Base-by-base conservation (phyloP, 2,797 vertebrate genomes). In the Eospalax fontanierii region DNA sequence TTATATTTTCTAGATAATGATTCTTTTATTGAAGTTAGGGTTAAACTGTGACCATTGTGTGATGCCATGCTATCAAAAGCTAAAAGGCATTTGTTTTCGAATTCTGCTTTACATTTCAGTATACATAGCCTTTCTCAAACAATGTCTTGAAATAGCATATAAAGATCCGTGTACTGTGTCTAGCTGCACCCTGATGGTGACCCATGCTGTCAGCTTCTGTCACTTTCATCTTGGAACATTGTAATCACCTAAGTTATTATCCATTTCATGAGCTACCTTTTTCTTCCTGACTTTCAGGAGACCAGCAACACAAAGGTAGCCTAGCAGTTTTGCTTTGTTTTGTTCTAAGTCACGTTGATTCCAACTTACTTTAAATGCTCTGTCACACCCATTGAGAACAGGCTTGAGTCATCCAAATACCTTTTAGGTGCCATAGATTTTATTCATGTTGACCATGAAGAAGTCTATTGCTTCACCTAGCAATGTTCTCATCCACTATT, bases 401-500 rank as follows among this genome's bases (percentile, higher is more conserved):
- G 61, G 61, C 91, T 92, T 92, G 54, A 95, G 30, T 94, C 75
- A 94, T 95, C 46, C 90, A 90, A n/a, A 95, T 83, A 68, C 46
- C 50, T 93, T 89, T 97, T 95, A 93, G 30, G 74, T 11, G 15
- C 84, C 76, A 75, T 26, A 94, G 83, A 94, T 97, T 98, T 97
- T 92, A 68, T 97, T 96, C 66, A 68, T 87, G 81, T 26, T 92
- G 90, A 82, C 78, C 74, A 40, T n/a, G 71, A 97, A 96, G 40
- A 40, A 81, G 70, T 91, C 50, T 87, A 18, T n/a, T 96, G 43
- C 95, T 93, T 97, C 97, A 98, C 94, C 26, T 80, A 94, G 82
- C 24, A 96, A 75, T 33, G 30, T 94, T 95, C 50, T 84, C 82
- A 90, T 81, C 73, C 97, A 97, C 96, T 98, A 90, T 90, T 89